A percentile compares a stretch with the other conserved stretches of the same genome.
Evolutionary conservation across 2,797 vertebrate genomes (phyloP).

Genomic region (Acanthurus leucopareius): DNA sequence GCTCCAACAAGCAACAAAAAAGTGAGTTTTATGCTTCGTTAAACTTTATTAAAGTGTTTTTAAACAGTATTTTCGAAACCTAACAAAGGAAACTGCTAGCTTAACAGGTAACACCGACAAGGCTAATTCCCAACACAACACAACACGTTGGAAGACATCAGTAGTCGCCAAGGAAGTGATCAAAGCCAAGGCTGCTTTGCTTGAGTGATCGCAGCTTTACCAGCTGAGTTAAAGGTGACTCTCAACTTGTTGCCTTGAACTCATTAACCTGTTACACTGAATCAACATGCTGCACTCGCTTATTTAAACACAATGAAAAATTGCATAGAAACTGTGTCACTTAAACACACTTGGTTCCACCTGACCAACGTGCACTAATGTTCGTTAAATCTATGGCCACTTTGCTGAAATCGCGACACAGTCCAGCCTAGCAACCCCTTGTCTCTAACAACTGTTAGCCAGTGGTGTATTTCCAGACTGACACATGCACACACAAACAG

Average conservation of each 20-base stretch:
- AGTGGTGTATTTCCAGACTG: conserved; percentile 23
- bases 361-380: conserved; percentile 5
- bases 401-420: neutral
- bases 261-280: neutral
- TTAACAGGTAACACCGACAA: neutral
- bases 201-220: neutral
- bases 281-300: neutral
- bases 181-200: neutral
- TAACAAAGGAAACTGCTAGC: neutral
- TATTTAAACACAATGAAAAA: neutral
- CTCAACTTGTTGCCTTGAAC: neutral
- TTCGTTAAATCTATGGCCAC: neutral
- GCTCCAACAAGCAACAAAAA: neutral
- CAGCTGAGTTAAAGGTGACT: neutral
- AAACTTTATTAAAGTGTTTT: too few relatives aligned
- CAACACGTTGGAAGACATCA: neutral
- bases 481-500: conserved; percentile 10
- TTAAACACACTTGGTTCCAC: neutral
- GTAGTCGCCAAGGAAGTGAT: neutral
- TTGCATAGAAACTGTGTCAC: neutral
- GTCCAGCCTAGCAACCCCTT: neutral
- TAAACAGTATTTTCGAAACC: too few relatives aligned
- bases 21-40: neutral
- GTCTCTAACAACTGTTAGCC: conserved; percentile 18
- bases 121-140: neutral